phyloP scores from a whole-genome alignment of 2,113 vertebrate species.

The Promerops cafer region DNA sequence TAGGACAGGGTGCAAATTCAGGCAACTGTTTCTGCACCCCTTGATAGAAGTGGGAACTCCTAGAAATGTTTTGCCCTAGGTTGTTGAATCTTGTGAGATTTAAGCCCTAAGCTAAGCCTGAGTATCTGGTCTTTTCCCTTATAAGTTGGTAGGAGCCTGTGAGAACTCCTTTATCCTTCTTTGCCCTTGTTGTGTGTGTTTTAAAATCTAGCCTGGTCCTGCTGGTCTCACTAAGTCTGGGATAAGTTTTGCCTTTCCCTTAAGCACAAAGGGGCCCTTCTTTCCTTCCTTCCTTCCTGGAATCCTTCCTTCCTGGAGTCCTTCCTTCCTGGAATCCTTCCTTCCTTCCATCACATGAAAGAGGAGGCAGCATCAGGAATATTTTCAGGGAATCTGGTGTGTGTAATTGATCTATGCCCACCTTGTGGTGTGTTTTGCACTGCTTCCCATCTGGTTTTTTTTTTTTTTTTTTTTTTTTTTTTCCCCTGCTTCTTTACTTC shows the following conservation, averaged over 20 bases:
- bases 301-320: no score
- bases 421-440: background rate
- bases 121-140: background rate
- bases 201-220: background rate
- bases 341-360: background rate
- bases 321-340: no score
- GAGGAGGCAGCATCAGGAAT: background rate
- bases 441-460: background rate
- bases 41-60: background rate
- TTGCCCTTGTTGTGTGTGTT: background rate
- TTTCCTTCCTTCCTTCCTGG: background rate
- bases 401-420: background rate
- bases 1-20: background rate
- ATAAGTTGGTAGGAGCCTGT: rapidly evolving
- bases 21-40: background rate
- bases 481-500: background rate
- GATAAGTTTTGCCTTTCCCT: background rate
- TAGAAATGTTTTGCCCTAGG: background rate
- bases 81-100: background rate
- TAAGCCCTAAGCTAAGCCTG: background rate
- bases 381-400: background rate
- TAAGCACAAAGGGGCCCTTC: background rate
- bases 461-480: background rate
- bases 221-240: background rate
- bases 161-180: background rate